These are phyloP conservation scores for Argynnis bischoffii DNA, from an alignment of 2,888 invertebrate genomes.

Conservation along the genomic window DNA sequence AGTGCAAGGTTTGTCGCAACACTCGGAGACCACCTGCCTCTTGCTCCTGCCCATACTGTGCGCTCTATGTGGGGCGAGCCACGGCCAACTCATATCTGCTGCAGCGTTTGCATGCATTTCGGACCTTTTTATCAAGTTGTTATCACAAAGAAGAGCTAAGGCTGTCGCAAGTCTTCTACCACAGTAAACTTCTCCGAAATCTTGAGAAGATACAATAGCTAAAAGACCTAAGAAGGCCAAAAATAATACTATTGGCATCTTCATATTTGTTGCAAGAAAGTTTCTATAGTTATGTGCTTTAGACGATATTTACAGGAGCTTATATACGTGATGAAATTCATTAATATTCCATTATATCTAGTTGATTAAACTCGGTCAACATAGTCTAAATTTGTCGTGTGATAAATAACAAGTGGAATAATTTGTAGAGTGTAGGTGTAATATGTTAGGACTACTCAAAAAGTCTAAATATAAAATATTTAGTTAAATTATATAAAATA, in stretches of 20 bases:
- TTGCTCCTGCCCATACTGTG: slow-evolving; percentile 43
- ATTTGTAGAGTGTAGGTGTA: too few species aligned
- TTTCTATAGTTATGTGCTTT: neutral
- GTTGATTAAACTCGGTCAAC: neutral
- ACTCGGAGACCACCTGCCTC: slow-evolving; percentile 48
- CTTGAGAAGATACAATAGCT: slow-evolving; percentile 10
- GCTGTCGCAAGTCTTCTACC: slow-evolving; percentile 40
- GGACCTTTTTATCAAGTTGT: slow-evolving; percentile 37
- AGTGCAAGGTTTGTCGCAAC: slow-evolving; percentile 52
- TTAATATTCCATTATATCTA: neutral
- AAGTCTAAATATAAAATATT: too few species aligned
- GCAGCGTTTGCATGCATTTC: neutral
- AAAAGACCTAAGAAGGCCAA: slow-evolving; percentile 16
- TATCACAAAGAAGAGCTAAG: slow-evolving; percentile 38
- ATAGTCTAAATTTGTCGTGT: slow-evolving; percentile 2
- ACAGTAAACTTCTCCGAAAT: slow-evolving; percentile 26
- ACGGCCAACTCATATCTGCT: slow-evolving; percentile 39
- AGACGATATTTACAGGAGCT: neutral
- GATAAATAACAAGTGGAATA: too few species aligned
- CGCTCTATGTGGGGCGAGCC: slow-evolving; percentile 43
- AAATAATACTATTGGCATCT: slow-evolving; percentile 9
- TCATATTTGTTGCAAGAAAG: slow-evolving; percentile 12
- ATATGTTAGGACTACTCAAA: too few species aligned
- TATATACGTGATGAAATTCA: slow-evolving; percentile 7
- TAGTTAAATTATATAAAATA: too few species aligned